phyloP scores from a whole-genome alignment of 2,888 invertebrate species.

The Zootermopsis nevadensis region DNA sequence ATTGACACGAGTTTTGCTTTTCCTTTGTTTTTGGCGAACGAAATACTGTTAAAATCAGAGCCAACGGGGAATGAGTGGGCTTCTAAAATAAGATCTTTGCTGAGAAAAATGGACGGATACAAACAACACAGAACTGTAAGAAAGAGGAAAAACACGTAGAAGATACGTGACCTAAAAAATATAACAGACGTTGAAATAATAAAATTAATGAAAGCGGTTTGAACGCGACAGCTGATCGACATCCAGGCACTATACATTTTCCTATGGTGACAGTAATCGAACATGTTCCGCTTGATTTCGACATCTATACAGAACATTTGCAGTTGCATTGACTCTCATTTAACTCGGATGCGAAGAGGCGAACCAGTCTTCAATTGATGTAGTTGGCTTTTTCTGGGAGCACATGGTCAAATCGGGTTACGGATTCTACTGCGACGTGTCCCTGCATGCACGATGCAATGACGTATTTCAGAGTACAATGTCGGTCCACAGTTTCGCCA shows the following conservation, averaged over 20 bases:
- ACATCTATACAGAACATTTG: neutral
- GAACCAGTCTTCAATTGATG: too few species aligned
- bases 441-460: too few species aligned
- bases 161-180: conserved; percentile 1
- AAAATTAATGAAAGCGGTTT: conserved; percentile 26
- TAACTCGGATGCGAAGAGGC: too few species aligned
- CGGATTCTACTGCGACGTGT: too few species aligned
- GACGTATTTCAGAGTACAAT: neutral
- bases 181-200: neutral
- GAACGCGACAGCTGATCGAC: neutral
- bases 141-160: neutral
- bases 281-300: neutral
- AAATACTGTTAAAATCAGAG: conserved; percentile 44
- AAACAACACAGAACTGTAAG: conserved; percentile 14
- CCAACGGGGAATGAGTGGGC: conserved; percentile 25
- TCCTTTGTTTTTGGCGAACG: conserved; percentile 49
- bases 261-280: neutral
- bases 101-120: conserved; percentile 40
- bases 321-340: neutral
- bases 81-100: conserved; percentile 39
- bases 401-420: too few species aligned
- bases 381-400: too few species aligned
- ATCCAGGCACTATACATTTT: neutral
- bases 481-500: neutral
- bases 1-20: conserved; percentile 43